Conservation (phyloP, 2,113 vertebrate genomes). For the Saimiri boliviensis region DNA sequence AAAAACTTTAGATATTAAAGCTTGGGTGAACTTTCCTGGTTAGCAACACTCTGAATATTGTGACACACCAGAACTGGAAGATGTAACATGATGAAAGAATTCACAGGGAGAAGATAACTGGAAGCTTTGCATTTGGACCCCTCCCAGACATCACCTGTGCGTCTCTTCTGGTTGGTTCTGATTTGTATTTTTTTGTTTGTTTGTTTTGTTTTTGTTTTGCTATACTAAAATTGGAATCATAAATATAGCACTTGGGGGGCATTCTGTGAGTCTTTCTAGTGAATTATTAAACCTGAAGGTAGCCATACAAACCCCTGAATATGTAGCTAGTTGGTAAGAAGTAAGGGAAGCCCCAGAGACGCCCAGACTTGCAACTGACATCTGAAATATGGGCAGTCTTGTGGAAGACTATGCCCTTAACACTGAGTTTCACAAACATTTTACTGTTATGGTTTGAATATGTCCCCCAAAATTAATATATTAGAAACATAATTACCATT, state of each 20-base stretch:
- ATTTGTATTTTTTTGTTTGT: not conserved
- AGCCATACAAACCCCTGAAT: not conserved
- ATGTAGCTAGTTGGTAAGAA: not conserved
- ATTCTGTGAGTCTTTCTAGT: not conserved
- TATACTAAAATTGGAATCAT: not conserved
- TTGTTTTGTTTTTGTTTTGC: not conserved
- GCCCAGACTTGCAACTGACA: not conserved
- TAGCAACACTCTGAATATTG: not conserved
- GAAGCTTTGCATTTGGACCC: not conserved
- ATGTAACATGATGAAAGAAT: not conserved
- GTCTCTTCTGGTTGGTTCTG: not conserved
- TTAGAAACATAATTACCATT: not conserved
- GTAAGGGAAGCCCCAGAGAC: not conserved
- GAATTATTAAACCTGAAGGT: not conserved
- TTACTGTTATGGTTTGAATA: not conserved
- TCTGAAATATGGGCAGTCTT: not conserved
- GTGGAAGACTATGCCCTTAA: not conserved
- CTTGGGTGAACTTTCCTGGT: not conserved
- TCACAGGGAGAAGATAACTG: rapidly evolving
- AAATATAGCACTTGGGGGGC: not conserved
- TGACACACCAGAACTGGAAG: not conserved
- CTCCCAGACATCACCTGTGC: not conserved
- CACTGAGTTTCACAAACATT: not conserved
- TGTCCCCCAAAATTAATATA: not conserved
- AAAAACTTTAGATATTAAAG: not conserved